Conservation (phyloP, 1,140 invertebrate species). For the Papilio polytes region DNA sequence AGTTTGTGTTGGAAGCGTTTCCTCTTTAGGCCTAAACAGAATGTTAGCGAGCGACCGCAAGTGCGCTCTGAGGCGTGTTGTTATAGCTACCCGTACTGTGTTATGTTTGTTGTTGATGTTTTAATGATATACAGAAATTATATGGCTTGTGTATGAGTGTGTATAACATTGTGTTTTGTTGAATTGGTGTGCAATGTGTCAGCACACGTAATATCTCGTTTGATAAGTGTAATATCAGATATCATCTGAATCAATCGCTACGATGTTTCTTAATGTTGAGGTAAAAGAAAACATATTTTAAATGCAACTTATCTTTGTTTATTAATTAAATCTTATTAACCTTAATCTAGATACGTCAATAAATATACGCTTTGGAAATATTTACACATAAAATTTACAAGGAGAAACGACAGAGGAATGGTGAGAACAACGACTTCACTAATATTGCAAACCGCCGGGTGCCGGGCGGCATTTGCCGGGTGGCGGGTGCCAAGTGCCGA, state of each 20-base stretch:
- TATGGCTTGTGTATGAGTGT: not conserved
- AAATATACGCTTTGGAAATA: slow-evolving; percentile 80
- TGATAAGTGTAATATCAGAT: not conserved
- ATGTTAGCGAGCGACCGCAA: not conserved
- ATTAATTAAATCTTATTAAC: slow-evolving; percentile 66
- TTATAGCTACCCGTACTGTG: not conserved
- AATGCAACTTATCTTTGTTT: slow-evolving; percentile 64
- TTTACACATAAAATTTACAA: slow-evolving; percentile 67
- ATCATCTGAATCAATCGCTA: not conserved
- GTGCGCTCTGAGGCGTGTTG: not conserved
- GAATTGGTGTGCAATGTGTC: not conserved
- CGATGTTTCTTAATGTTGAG: not conserved
- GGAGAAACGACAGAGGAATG: slow-evolving; percentile 68
- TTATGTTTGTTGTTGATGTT: not conserved
- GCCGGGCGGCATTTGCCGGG: not conserved
- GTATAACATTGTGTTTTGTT: not conserved
- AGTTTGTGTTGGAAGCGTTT: not conserved
- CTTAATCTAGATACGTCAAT: slow-evolving; percentile 71
- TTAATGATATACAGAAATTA: not conserved
- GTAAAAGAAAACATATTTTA: slow-evolving; percentile 44
- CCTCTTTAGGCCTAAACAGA: not conserved
- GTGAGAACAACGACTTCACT: slow-evolving; percentile 52
- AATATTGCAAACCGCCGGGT: slow-evolving; percentile 57
- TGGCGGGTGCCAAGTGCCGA: not conserved
- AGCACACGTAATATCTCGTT: not conserved